Conservation (phyloP, 1,140 invertebrate genomes). For the Colletes latitarsis region DNA sequence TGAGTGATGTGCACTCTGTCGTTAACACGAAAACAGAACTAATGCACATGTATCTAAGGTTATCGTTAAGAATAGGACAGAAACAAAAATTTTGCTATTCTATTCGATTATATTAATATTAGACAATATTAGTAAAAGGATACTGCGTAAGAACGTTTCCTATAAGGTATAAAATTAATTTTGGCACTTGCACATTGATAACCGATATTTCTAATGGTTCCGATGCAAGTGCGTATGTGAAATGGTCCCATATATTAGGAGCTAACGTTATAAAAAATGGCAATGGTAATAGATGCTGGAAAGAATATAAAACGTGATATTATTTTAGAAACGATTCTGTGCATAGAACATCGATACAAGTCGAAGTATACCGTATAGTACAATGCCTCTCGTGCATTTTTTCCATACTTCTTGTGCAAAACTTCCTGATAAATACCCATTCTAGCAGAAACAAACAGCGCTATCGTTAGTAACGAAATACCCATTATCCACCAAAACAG, state of each 20-base stretch:
- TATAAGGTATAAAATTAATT: conserved; percentile 90
- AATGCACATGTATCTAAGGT: conserved; percentile 91
- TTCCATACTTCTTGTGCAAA: conserved; percentile 93
- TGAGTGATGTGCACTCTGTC: conserved; percentile 95
- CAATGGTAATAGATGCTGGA: conserved; percentile 91
- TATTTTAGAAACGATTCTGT: neutral
- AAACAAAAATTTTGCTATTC: conserved; percentile 9
- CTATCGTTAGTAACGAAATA: conserved; percentile 92
- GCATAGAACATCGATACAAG: neutral
- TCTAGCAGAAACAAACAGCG: conserved; percentile 95
- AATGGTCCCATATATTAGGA: conserved; percentile 89
- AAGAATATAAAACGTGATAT: conserved; percentile 54
- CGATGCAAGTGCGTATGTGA: conserved; percentile 83
- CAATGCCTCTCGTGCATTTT: conserved; percentile 96
- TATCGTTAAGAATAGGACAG: conserved; percentile 61
- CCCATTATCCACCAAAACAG: conserved; percentile 93
- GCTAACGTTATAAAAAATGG: conserved; percentile 91
- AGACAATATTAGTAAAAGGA: conserved; percentile 71
- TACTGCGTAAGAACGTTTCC: conserved; percentile 96
- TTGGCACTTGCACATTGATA: conserved; percentile 84
- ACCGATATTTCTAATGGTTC: conserved; percentile 79
- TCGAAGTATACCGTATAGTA: conserved; percentile 90
- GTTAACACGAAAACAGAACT: conserved; percentile 96
- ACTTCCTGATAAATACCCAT: conserved; percentile 99
- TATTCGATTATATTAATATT: neutral